Conservation (phyloP, 1,140 invertebrate species). For the Drosophila rufa region DNA sequence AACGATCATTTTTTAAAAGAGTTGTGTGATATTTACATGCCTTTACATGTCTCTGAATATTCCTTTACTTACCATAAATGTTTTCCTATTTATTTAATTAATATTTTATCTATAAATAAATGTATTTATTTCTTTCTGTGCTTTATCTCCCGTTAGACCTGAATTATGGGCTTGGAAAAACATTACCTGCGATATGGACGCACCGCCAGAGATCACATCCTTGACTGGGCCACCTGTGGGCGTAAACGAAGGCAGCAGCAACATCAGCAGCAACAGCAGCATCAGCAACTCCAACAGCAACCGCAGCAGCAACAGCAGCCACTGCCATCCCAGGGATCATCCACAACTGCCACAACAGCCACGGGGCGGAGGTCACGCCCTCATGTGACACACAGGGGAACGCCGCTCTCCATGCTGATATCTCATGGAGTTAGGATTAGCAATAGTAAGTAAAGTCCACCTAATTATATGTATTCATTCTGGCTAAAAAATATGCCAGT, state of each 20-base stretch:
- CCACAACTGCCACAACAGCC: conserved; percentile 33
- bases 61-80: too few species aligned
- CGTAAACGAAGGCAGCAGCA: conserved; percentile 64
- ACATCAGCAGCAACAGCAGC: conserved; percentile 41
- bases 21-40: too few species aligned
- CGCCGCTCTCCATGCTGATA: conserved; percentile 91
- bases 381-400: conserved; percentile 86
- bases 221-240: conserved; percentile 86
- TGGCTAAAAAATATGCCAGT: conserved; percentile 28
- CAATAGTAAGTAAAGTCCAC: conserved; percentile 88
- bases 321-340: conserved; percentile 44
- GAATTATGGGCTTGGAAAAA: conserved; percentile 88
- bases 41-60: too few species aligned
- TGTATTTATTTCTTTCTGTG: not conserved
- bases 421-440: conserved; percentile 90
- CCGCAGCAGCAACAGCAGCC: conserved; percentile 27
- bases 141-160: conserved; percentile 56
- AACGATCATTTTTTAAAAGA: too few species aligned
- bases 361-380: conserved; percentile 66
- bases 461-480: conserved; percentile 5
- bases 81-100: too few species aligned
- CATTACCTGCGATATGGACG: conserved; percentile 91
- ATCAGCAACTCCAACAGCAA: conserved; percentile 42
- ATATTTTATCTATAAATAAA: too few species aligned
- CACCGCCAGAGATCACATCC: conserved; percentile 89